Conservation (phyloP, 2,797 vertebrate species). For the Ataeniobius toweri region DNA sequence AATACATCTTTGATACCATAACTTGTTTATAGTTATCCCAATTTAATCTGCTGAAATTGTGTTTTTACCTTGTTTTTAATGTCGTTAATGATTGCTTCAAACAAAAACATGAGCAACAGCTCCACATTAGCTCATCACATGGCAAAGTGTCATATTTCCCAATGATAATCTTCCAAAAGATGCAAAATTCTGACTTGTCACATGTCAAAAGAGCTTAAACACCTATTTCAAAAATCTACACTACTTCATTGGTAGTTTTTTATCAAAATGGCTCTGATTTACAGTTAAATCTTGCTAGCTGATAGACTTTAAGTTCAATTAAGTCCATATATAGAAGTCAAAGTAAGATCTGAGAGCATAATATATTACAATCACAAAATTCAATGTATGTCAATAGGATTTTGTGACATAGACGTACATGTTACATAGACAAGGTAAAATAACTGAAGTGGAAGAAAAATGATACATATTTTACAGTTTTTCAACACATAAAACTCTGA, state of each 20-base stretch:
- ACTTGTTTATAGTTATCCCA: constrained; percentile 23
- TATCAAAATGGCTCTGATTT: too few relatives aligned
- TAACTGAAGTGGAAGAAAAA: too few relatives aligned
- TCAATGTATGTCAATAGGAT: too few relatives aligned
- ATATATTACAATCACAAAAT: too few relatives aligned
- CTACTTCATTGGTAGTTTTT: background rate
- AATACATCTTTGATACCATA: background rate
- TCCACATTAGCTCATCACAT: constrained; percentile 71
- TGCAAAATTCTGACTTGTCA: background rate
- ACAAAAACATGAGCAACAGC: constrained; percentile 7
- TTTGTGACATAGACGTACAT: too few relatives aligned
- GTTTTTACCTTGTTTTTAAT: background rate
- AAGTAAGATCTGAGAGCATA: background rate
- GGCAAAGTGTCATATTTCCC: constrained; percentile 53
- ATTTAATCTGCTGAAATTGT: constrained; percentile 48
- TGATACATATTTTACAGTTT: too few relatives aligned
- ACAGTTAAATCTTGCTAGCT: background rate
- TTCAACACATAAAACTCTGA: too few relatives aligned
- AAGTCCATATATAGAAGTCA: background rate
- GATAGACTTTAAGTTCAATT: background rate
- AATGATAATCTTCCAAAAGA: background rate
- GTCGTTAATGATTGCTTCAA: constrained; percentile 23
- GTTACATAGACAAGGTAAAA: too few relatives aligned
- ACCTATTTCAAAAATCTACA: background rate
- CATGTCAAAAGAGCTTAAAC: background rate